Evolutionary conservation across 2,113 vertebrate species (phyloP).

Genomic region (Rynchops niger): DNA sequence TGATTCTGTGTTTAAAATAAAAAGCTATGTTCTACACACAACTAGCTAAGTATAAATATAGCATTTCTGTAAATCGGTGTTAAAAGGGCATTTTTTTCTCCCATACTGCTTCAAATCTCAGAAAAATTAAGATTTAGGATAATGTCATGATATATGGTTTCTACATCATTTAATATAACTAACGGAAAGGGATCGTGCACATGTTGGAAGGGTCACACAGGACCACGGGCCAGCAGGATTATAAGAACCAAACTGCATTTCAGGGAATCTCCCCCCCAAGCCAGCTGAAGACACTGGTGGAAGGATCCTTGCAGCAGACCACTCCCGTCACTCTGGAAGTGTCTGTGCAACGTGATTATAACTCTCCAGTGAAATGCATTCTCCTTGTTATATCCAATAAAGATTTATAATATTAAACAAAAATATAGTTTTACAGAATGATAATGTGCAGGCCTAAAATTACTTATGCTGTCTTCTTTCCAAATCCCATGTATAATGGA

Average conservation of each 20-base stretch:
- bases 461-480: neutral
- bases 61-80: neutral
- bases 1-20: neutral
- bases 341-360: neutral
- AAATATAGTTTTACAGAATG: neutral
- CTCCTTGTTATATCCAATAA: neutral
- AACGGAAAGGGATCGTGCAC: neutral
- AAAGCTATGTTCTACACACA: neutral
- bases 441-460: neutral
- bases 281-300: neutral
- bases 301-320: neutral
- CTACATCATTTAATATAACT: neutral
- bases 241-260: neutral
- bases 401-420: neutral
- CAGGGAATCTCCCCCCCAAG: neutral
- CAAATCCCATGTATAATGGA: neutral
- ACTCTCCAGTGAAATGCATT: neutral
- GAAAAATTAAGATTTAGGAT: neutral
- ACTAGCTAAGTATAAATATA: neutral
- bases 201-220: neutral
- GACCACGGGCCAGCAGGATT: neutral
- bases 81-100: neutral
- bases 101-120: neutral
- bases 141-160: neutral
- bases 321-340: neutral